Evolutionary conservation across 1,140 invertebrate genomes (phyloP).

Genomic region (Sipha flava): DNA sequence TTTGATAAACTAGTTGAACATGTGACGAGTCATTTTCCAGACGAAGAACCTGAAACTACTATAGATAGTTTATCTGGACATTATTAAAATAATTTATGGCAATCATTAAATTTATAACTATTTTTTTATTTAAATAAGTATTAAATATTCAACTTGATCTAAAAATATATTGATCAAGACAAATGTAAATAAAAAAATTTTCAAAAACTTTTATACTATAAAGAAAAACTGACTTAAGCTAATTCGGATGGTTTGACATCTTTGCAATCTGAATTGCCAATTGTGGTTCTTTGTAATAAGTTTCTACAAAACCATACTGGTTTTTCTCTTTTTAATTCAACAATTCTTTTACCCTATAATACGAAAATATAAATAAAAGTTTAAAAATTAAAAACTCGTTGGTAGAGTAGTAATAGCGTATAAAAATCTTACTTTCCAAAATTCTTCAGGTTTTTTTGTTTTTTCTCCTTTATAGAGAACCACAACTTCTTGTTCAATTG

Average conservation of each 20-base stretch:
- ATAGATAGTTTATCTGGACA: conserved; percentile 24
- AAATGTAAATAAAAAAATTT: background rate
- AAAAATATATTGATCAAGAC: background rate
- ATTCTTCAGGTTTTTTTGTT: conserved; percentile 43
- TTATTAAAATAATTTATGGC: background rate
- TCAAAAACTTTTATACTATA: background rate
- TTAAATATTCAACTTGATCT: background rate
- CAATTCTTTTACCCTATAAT: conserved; percentile 52
- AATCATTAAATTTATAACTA: background rate
- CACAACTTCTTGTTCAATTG: conserved; percentile 73
- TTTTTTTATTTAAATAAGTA: background rate
- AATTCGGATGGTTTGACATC: conserved; percentile 64
- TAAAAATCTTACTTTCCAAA: conserved; percentile 43
- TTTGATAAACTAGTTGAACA: conserved; percentile 30
- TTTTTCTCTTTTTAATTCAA: conserved; percentile 64
- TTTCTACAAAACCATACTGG: conserved; percentile 74
- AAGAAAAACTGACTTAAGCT: conserved; percentile 44
- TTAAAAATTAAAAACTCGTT: background rate
- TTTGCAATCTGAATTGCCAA: conserved; percentile 54
- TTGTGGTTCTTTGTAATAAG: conserved; percentile 64
- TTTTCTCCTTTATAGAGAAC: conserved; percentile 75
- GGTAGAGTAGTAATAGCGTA: background rate
- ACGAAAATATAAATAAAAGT: conserved; percentile 41
- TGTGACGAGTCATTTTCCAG: conserved; percentile 32
- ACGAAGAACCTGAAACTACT: conserved; percentile 22